Evolutionary conservation across 92 coral and sea anemone species (phyloP).

Genomic region (Porites divaricata): DNA sequence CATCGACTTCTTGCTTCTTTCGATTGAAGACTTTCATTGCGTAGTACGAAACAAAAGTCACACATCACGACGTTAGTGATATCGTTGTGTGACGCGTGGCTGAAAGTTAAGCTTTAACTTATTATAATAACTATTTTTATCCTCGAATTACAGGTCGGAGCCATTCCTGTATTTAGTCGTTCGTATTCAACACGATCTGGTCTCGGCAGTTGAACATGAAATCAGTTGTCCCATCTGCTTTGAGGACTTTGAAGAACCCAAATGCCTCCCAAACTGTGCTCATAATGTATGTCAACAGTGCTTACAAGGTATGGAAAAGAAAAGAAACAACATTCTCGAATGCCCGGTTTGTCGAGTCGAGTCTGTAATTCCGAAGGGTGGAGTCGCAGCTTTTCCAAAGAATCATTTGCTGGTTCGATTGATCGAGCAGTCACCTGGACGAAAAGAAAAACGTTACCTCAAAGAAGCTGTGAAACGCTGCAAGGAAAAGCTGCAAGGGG

Average conservation of each 20-base stretch:
- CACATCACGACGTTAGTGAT: too few relatives aligned
- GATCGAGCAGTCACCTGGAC: slow-evolving; percentile 58
- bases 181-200: background rate
- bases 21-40: too few relatives aligned
- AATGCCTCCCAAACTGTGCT: slow-evolving; percentile 67
- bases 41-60: too few relatives aligned
- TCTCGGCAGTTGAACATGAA: slow-evolving; percentile 50
- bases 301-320: slow-evolving; percentile 37
- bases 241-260: slow-evolving; percentile 70
- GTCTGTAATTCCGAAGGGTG: slow-evolving; percentile 42
- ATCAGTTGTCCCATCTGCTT: slow-evolving; percentile 68
- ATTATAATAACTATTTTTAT: too few relatives aligned
- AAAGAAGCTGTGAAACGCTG: slow-evolving; percentile 38
- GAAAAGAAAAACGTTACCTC: slow-evolving; percentile 51
- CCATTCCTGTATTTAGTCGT: slow-evolving; percentile 20
- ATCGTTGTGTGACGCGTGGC: too few relatives aligned
- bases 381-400: slow-evolving; percentile 57
- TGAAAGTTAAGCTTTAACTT: too few relatives aligned
- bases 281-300: slow-evolving; percentile 64
- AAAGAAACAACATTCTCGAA: slow-evolving; percentile 13
- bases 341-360: slow-evolving; percentile 60
- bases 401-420: slow-evolving; percentile 55
- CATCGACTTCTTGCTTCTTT: too few relatives aligned
- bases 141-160: too few relatives aligned
- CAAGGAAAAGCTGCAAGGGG: slow-evolving; percentile 24